A percentile compares a stretch with the other conserved stretches of the same genome.
Evolutionary conservation across 2,113 vertebrate genomes (phyloP).

Genomic region (Stegastes partitus): DNA sequence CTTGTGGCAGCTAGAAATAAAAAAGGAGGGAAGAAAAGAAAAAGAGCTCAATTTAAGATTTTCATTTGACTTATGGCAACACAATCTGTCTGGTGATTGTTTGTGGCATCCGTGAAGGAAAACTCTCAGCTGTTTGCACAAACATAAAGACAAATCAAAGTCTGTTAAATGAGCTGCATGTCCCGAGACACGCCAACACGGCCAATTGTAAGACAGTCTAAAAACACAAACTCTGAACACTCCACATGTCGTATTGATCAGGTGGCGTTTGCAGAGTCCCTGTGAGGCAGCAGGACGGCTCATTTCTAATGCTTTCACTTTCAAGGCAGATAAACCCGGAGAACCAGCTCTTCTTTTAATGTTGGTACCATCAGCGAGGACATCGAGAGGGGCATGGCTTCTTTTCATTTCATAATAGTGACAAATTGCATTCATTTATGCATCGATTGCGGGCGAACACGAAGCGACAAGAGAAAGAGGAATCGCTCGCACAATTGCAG

Average conservation of each 20-base stretch:
- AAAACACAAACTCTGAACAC: constrained; percentile 25
- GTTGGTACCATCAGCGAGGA: neutral
- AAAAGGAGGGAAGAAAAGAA: neutral
- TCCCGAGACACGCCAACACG: constrained; percentile 1
- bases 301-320: neutral
- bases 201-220: neutral
- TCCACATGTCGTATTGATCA: constrained; percentile 36
- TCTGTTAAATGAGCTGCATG: neutral
- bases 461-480: neutral
- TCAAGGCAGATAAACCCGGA: neutral
- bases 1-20: constrained; percentile 20
- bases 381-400: neutral
- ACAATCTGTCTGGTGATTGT: neutral
- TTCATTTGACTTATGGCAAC: neutral
- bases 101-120: constrained; percentile 10
- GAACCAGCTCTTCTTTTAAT: neutral
- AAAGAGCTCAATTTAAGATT: constrained; percentile 6
- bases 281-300: neutral
- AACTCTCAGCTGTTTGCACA: constrained; percentile 10
- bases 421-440: neutral
- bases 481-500: neutral
- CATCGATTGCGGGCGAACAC: too few relatives aligned
- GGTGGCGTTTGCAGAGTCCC: constrained; percentile 8
- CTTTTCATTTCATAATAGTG: neutral
- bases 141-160: constrained; percentile 13